Conservation (phyloP, 2,113 vertebrate genomes). For the Sterna hirundo region DNA sequence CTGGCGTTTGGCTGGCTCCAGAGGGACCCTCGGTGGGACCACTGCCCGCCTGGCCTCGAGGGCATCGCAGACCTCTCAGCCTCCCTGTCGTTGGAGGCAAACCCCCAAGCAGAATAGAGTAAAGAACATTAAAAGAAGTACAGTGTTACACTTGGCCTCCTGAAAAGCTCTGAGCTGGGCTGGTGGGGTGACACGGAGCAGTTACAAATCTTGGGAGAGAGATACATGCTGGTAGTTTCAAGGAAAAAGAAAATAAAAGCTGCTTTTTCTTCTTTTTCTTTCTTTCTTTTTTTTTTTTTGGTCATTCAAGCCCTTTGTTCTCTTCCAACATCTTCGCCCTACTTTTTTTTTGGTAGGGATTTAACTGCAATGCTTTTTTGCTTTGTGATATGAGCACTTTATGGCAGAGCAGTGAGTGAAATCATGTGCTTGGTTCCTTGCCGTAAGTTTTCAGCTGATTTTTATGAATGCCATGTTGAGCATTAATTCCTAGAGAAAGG, state of each 20-base stretch:
- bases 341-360: background rate
- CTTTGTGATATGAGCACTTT: background rate
- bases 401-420: background rate
- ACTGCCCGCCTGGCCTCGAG: accelerated
- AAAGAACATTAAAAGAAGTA: background rate
- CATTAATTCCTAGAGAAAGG: background rate
- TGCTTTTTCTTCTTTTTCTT: too few relatives aligned
- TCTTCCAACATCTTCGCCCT: background rate
- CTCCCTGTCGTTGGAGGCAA: background rate
- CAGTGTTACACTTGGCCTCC: background rate
- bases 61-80: accelerated
- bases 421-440: background rate
- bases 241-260: background rate
- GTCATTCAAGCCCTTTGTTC: background rate
- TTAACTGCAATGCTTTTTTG: background rate
- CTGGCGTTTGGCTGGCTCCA: background rate
- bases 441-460: background rate
- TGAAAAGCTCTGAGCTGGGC: background rate
- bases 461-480: background rate
- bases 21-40: accelerated
- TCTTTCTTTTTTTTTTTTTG: background rate
- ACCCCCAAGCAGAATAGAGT: accelerated
- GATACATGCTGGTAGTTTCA: background rate
- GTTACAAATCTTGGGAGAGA: background rate
- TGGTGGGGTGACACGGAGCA: background rate